Evolutionary conservation across 64 coral and sea anemone species (phyloP), one percentile per base, ranked within the genome.

Genomic region (Pocillopora damicornis): DNA sequence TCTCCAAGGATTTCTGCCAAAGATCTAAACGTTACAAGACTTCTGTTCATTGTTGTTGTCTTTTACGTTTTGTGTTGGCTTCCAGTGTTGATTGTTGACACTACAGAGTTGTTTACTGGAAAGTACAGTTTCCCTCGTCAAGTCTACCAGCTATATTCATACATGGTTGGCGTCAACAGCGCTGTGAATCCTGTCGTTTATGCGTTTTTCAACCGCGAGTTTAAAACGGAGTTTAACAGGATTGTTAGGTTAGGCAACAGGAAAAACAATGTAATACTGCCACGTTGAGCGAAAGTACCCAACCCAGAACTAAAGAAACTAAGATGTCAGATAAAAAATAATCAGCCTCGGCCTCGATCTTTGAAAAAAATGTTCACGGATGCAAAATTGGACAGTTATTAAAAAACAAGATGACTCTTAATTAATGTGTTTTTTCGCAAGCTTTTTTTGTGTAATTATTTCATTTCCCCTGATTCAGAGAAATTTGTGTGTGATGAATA

Each of bases 111-210:
- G 35, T 77, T 77, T 77, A 37, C 36, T 11, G 75, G 75, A 7
- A 16, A 15, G 17, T 77, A 58, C 13, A 5, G 18, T 77, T 58
- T 77, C 36, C 75, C 75, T 77, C 75, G 75, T 6, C 75, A 37
- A 45, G 12, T 58, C 20, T 77, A 77, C 18, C 36, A 37, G 35
- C 35, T 58, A 7, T 77, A 77, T 58, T 45, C 75, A 1, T 77
- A 45, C 34, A 37, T 77, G 35, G 75, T 58, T 7, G 51, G 36
- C 9, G 36, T 77, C 13, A 77, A 58, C 51, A 45, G 35, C 51
- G 75, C 75, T 77, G 36, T 37, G 2, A 77, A 77, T 77, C 75
- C 75, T 11, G 17, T 77, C 75, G 51, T 77, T 5, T 77, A 77
- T 58, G 75, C 75, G 14, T 77, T 77, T 36, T 37, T 37, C 35